Evolutionary conservation across 2,113 vertebrate genomes (phyloP).

Genomic region (Emydura subglobosa): DNA sequence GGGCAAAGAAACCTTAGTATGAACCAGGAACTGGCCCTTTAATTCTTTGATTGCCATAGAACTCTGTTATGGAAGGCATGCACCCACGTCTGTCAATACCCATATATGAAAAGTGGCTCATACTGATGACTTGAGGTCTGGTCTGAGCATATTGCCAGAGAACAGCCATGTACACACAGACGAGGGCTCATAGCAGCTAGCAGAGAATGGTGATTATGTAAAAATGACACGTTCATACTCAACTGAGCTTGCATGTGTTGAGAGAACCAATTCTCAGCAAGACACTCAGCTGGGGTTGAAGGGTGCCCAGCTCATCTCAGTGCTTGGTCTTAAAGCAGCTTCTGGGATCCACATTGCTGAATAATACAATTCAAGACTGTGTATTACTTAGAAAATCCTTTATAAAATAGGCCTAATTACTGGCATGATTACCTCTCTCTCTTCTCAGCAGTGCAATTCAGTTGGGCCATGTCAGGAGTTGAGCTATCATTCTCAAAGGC

Average conservation of each 20-base stretch:
- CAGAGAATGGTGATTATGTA: not conserved
- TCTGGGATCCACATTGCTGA: not conserved
- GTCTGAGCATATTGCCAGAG: not conserved
- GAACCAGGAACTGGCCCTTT: not conserved
- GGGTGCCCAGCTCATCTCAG: not conserved
- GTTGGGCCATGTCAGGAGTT: not conserved
- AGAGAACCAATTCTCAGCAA: not conserved
- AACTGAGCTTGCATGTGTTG: not conserved
- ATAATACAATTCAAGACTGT: not conserved
- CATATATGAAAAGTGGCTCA: not conserved
- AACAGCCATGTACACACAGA: not conserved
- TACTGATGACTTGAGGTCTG: not conserved
- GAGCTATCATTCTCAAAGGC: not conserved
- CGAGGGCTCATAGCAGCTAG: not conserved
- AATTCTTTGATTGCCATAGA: not conserved
- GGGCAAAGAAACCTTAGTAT: not conserved
- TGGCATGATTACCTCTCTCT: not conserved
- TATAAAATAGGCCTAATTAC: not conserved
- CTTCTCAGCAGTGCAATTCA: not conserved
- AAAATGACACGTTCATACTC: not conserved
- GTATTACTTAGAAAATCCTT: not conserved
- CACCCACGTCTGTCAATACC: not conserved
- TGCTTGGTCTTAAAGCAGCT: not conserved
- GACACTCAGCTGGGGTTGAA: not conserved
- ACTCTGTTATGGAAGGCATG: not conserved